These are phyloP conservation scores for Parazoanthus swiftii DNA, from an alignment of 92 coral and sea anemone species.

Conservation along the genomic window DNA sequence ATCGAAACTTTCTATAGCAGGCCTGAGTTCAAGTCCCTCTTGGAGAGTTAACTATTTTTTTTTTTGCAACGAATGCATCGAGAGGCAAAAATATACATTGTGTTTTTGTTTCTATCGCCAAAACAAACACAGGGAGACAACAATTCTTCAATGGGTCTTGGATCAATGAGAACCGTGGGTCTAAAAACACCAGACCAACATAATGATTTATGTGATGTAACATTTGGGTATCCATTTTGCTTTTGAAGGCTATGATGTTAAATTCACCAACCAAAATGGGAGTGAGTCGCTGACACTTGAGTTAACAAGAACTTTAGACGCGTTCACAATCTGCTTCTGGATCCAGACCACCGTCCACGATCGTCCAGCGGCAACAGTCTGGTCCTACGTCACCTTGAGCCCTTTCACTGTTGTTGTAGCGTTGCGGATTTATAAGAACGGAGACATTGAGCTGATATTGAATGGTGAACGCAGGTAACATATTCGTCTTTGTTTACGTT, in stretches of 20 bases:
- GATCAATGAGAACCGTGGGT: too few relatives aligned
- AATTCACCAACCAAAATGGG: slow-evolving; percentile 11
- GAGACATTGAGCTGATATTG: slow-evolving; percentile 4
- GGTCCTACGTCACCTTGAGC: neutral
- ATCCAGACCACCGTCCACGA: neutral
- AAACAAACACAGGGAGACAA: too few relatives aligned
- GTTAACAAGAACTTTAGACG: neutral
- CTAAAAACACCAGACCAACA: too few relatives aligned
- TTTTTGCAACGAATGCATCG: too few relatives aligned
- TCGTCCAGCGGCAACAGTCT: slow-evolving; percentile 22
- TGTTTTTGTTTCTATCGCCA: too few relatives aligned
- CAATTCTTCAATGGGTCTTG: too few relatives aligned
- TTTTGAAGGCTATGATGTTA: slow-evolving; percentile 22
- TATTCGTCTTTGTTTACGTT: too few relatives aligned
- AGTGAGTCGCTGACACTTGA: neutral
- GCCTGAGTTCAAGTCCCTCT: too few relatives aligned
- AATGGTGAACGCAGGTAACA: slow-evolving; percentile 15
- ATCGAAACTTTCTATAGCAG: too few relatives aligned
- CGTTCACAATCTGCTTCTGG: slow-evolving; percentile 41
- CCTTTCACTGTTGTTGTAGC: slow-evolving; percentile 1
- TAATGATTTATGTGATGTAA: too few relatives aligned
- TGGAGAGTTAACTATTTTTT: too few relatives aligned
- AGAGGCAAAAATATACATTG: too few relatives aligned
- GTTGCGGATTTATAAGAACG: neutral
- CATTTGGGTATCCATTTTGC: neutral